Evolutionary conservation across 2,797 vertebrate species (phyloP).

Genomic region (Hypotaenidia philippensis): DNA sequence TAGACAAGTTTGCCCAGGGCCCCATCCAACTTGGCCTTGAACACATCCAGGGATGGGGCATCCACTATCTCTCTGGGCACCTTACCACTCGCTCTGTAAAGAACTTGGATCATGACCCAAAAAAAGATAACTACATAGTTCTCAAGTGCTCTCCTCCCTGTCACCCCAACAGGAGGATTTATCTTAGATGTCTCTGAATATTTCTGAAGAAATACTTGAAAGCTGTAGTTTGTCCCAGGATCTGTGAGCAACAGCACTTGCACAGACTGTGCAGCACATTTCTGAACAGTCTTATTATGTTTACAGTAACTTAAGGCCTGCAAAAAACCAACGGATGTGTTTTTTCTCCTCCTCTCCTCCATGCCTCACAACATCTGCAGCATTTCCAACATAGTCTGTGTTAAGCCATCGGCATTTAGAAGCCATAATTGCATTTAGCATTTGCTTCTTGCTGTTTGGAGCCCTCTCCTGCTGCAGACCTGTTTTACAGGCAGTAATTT

Average conservation of each 20-base stretch:
- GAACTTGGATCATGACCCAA: too few species aligned
- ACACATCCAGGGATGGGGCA: too few species aligned
- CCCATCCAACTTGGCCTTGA: too few species aligned
- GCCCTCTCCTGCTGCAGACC: background rate
- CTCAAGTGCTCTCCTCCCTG: background rate
- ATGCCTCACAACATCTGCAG: conserved; percentile 2
- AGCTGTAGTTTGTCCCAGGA: background rate
- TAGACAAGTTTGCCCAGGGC: too few species aligned
- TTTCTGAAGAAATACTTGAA: background rate
- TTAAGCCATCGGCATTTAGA: background rate
- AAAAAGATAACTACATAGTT: background rate
- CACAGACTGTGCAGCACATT: background rate
- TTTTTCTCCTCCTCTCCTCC: background rate
- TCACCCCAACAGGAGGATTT: background rate
- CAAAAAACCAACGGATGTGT: background rate
- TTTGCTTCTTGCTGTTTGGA: background rate
- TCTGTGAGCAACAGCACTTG: background rate
- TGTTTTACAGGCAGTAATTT: conserved; percentile 22
- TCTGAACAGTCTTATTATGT: background rate
- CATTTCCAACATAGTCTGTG: background rate
- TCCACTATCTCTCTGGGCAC: too few species aligned
- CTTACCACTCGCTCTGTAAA: too few species aligned
- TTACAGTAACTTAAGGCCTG: background rate
- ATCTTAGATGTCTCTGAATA: background rate
- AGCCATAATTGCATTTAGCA: conserved; percentile 21